Evolutionary conservation across 2,113 vertebrate genomes (phyloP).

Genomic region (Dendropsophus ebraccatus): DNA sequence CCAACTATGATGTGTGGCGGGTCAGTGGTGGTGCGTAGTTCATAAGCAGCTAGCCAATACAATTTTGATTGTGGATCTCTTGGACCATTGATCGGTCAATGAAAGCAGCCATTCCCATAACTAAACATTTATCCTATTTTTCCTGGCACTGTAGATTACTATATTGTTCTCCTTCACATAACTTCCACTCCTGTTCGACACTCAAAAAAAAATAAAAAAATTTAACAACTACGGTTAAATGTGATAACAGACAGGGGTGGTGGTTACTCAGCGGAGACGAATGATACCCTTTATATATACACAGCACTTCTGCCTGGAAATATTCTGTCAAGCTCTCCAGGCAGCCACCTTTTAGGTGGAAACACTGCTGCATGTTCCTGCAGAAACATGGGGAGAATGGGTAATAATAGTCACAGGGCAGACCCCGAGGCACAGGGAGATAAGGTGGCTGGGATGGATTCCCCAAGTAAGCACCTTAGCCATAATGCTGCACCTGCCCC

Average conservation of each 20-base stretch:
- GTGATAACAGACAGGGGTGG: constrained; percentile 15
- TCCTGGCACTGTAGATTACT: constrained; percentile 3
- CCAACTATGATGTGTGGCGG: not conserved
- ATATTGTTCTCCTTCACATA: constrained; percentile 1
- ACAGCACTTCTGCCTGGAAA: constrained; percentile 40
- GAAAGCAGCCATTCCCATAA: not conserved
- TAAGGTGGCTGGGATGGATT: constrained; percentile 8
- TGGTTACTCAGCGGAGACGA: constrained; percentile 24
- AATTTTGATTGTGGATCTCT: not conserved
- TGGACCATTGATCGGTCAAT: not conserved
- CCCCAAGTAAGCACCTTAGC: constrained; percentile 35
- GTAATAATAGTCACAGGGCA: constrained; percentile 5
- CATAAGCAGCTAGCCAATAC: not conserved
- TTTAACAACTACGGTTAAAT: constrained; percentile 9
- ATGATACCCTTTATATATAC: constrained; percentile 39
- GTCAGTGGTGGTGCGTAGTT: not conserved
- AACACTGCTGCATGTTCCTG: constrained; percentile 29
- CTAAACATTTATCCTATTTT: not conserved
- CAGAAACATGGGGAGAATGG: not conserved
- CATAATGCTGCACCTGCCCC: constrained; percentile 27
- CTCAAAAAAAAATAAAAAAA: constrained; percentile 20
- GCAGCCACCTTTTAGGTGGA: constrained; percentile 10
- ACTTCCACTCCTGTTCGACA: not conserved
- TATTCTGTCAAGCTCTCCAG: not conserved
- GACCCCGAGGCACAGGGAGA: constrained; percentile 27